Base-by-base conservation (phyloP, 2,888 invertebrate genomes). In the Xanthia icteritia region DNA sequence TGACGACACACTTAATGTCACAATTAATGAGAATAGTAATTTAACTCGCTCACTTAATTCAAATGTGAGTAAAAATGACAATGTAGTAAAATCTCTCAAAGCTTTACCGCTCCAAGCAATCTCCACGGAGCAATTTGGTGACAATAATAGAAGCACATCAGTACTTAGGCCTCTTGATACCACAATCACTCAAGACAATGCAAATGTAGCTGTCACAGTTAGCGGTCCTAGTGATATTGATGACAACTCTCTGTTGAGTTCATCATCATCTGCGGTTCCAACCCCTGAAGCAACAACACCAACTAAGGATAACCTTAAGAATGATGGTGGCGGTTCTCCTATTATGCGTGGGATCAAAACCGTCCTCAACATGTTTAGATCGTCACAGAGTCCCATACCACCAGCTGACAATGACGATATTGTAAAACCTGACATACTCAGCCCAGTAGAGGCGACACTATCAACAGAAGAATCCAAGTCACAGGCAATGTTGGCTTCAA, bases 211-310 rank as follows among this genome's bases (percentile, higher is more conserved):
- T 2, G 89, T 95, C 2, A 93, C 92, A 42, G 86, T 94, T 0
- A 92, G 85, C 68, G 87, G 83, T 20, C 68, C 87, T n/a, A 88
- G 89, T 86, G 92, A 94, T 76, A 88, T 89, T 75, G 94, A 95
- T 91, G 96, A 96, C 69, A 94, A 92, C 65, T 66, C 94, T 20
- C 76, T 92, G 60, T 93, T 94, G 27, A 95, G 95, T 84, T 92
- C 94, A 36, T 93, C 93, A 56, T 95, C 96, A 6, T 95, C 96
- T 31, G 79, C 89, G 0, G 82, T 90, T 4, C 92, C 93, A 56
- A 96, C 96, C 9, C 96, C 96, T 2, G 95, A 95, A 90, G 95
- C 95, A 0, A 95, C 94, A 58, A 95, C 96, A 45, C 96, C 96
- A 20, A 95, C 95, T 4, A 96, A 95, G 79, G 95, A 95, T 51